Evolutionary conservation across 2,113 vertebrate genomes (phyloP).

Genomic region (Oncorhynchus clarkii): DNA sequence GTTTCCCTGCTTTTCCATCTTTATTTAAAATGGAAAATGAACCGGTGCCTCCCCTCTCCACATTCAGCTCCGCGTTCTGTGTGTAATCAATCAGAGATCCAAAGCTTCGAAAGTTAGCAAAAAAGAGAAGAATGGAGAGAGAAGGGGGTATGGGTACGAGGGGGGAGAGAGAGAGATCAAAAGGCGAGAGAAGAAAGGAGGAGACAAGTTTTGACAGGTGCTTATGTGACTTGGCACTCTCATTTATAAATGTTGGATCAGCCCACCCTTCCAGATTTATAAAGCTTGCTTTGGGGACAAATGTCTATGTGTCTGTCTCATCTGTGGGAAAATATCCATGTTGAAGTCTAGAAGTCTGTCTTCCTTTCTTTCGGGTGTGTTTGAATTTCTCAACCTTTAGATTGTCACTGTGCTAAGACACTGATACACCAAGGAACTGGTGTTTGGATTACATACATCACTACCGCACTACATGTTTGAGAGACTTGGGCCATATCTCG

Average conservation of each 20-base stretch:
- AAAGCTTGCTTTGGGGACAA: slow-evolving; percentile 38
- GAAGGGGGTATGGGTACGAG: neutral
- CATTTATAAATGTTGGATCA: slow-evolving; percentile 49
- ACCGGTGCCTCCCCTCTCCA: slow-evolving; percentile 39
- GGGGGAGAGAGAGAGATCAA: slow-evolving; percentile 42
- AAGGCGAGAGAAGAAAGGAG: slow-evolving; percentile 33
- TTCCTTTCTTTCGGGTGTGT: slow-evolving; percentile 4
- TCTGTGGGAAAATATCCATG: slow-evolving; percentile 42
- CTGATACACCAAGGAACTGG: slow-evolving; percentile 40
- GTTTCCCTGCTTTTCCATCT: slow-evolving; percentile 74
- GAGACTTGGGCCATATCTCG: neutral
- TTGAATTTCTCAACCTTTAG: slow-evolving; percentile 34
- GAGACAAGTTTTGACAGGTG: slow-evolving; percentile 66
- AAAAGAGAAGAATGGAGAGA: neutral
- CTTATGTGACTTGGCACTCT: slow-evolving; percentile 35
- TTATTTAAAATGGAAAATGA: slow-evolving; percentile 81
- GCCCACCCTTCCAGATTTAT: slow-evolving; percentile 54
- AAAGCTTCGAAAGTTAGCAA: slow-evolving; percentile 22
- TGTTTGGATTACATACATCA: slow-evolving; percentile 29
- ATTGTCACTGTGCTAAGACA: slow-evolving; percentile 47
- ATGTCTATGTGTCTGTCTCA: slow-evolving; percentile 35
- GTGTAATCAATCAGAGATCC: slow-evolving; percentile 66
- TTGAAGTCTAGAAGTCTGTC: slow-evolving; percentile 37
- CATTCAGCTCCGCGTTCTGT: slow-evolving; percentile 54
- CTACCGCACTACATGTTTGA: slow-evolving; percentile 14